phyloP scores from a whole-genome alignment of 2,113 vertebrate species.

The Talpa occidentalis region DNA sequence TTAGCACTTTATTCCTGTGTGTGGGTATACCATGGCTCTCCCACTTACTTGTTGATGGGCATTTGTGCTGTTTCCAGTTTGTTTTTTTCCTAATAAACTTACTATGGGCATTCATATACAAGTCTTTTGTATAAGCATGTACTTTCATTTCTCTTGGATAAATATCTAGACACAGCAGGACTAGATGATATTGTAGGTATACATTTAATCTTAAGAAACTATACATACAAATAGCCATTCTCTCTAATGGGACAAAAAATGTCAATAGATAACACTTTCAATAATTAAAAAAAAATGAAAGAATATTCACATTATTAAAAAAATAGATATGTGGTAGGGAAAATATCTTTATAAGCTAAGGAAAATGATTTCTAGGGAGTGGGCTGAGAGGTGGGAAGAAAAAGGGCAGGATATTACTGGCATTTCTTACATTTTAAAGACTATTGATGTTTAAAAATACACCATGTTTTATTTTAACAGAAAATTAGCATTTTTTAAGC shows the following conservation, averaged over 20 bases:
- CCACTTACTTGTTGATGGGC: not conserved
- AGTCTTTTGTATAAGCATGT: not conserved
- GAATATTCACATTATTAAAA: not conserved
- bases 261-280: not conserved
- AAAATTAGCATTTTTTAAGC: conserved; percentile 13
- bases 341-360: not conserved
- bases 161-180: not conserved
- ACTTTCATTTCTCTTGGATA: not conserved
- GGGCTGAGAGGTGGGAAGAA: not conserved
- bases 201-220: not conserved
- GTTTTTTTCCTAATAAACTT: not conserved
- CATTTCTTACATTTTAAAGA: not conserved
- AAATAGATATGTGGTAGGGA: not conserved
- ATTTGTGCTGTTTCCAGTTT: not conserved
- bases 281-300: not conserved
- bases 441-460: not conserved
- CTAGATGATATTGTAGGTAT: not conserved
- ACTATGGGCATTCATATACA: not conserved
- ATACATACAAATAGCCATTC: not conserved
- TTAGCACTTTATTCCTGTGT: not conserved
- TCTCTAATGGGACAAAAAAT: not conserved
- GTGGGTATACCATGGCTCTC: not conserved
- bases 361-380: not conserved
- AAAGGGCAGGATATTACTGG: not conserved
- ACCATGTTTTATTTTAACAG: not conserved